phyloP scores from a whole-genome alignment of 2,888 invertebrate species.

The Cenopis cana region DNA sequence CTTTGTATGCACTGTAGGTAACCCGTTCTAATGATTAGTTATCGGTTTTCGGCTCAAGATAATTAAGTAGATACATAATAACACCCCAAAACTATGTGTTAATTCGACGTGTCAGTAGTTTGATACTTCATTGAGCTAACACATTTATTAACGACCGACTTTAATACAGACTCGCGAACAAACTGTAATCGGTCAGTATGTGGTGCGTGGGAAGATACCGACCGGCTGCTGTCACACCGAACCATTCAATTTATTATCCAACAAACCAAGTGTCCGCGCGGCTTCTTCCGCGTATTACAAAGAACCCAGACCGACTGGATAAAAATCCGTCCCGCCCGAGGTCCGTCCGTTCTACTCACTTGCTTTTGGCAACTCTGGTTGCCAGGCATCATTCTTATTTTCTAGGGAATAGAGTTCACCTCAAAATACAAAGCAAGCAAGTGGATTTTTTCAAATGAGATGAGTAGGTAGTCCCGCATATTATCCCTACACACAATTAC shows the following conservation, averaged over 20 bases:
- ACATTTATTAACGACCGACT: conserved; percentile 33
- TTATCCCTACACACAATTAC: too few relatives aligned
- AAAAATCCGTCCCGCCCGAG: too few relatives aligned
- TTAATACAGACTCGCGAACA: conserved; percentile 24
- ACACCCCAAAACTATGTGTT: conserved; percentile 9
- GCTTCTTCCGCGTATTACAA: too few relatives aligned
- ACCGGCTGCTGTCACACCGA: conserved; percentile 29
- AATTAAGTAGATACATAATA: background rate
- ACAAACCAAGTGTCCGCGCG: too few relatives aligned
- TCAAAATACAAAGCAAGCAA: too few relatives aligned
- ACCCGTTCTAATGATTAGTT: background rate
- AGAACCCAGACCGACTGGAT: too few relatives aligned
- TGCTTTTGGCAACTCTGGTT: too few relatives aligned
- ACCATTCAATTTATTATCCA: background rate
- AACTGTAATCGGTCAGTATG: conserved; percentile 30
- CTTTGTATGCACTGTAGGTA: background rate
- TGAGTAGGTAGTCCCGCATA: too few relatives aligned
- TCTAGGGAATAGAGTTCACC: too few relatives aligned
- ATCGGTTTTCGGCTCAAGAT: background rate
- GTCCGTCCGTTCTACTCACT: too few relatives aligned
- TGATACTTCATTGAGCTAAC: conserved; percentile 32
- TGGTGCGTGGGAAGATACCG: conserved; percentile 38
- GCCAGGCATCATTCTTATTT: too few relatives aligned
- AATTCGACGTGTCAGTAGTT: conserved; percentile 18
- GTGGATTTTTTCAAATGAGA: too few relatives aligned